phyloP scores from a whole-genome alignment of 2,797 vertebrate genomes.

The Crax fasciolata region DNA sequence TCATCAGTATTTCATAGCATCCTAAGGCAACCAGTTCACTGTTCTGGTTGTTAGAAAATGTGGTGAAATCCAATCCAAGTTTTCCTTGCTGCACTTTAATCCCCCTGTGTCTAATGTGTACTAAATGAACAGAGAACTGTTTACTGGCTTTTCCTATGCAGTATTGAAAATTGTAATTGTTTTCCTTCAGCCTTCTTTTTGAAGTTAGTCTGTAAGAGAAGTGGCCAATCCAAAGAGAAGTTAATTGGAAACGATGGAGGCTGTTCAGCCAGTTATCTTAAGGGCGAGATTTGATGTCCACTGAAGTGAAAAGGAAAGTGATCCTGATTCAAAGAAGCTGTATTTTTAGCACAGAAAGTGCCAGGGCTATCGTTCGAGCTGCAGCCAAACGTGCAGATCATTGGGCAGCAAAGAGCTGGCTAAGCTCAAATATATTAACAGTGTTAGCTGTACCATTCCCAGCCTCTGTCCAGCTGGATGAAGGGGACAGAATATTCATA shows the following conservation, averaged over 20 bases:
- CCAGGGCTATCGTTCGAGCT: not conserved
- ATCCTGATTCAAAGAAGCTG: conserved; percentile 5
- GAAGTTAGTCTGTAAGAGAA: not conserved
- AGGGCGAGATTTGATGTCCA: conserved; percentile 1
- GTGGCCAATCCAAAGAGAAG: conserved; percentile 13
- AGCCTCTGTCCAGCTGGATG: not conserved
- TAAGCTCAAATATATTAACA: not conserved
- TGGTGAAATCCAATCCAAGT: not conserved
- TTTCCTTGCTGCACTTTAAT: not conserved
- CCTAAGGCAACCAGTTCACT: not conserved
- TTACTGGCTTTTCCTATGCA: not conserved
- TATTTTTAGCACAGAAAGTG: not conserved
- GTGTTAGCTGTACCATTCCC: not conserved
- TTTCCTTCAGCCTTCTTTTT: not conserved
- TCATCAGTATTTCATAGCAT: not conserved
- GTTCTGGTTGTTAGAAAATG: not conserved
- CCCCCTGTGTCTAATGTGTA: not conserved
- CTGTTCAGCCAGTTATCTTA: conserved; percentile 22
- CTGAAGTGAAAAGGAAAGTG: not conserved
- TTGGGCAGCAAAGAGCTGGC: conserved; percentile 13
- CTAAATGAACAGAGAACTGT: not conserved
- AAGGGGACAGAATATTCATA: not conserved
- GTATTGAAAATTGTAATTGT: not conserved
- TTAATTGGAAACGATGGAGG: conserved; percentile 17
- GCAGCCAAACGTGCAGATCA: not conserved